phyloP scores from a whole-genome alignment of 2,797 vertebrate genomes.

The Heliangelus exortis region DNA sequence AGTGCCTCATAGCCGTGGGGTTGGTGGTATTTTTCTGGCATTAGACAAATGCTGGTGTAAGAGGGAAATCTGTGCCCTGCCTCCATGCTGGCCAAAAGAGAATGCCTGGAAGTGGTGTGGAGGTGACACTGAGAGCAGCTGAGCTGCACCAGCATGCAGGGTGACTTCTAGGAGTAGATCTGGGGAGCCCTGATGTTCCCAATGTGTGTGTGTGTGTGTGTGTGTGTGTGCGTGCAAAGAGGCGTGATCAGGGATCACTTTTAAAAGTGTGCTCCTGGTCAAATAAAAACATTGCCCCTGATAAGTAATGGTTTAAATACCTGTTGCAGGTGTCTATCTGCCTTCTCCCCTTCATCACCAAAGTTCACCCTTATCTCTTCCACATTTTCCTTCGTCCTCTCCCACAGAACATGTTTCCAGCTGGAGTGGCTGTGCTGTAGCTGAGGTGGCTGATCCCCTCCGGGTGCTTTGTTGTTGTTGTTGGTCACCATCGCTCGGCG shows the following conservation, averaged over 20 bases:
- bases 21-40: background rate
- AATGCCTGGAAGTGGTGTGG: background rate
- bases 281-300: background rate
- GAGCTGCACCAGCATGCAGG: accelerated
- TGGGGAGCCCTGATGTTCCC: background rate
- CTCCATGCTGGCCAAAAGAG: background rate
- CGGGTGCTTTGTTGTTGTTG: background rate
- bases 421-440: background rate
- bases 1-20: accelerated
- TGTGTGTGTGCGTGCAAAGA: background rate
- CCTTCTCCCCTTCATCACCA: background rate
- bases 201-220: too few species aligned
- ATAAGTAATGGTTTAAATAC: background rate
- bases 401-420: background rate
- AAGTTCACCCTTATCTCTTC: background rate
- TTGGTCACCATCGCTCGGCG: accelerated
- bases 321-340: background rate
- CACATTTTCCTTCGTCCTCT: background rate
- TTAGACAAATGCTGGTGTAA: background rate
- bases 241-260: background rate
- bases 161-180: background rate
- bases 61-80: background rate
- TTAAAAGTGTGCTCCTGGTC: background rate
- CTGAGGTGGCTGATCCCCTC: background rate
- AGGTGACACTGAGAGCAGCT: background rate